These are phyloP conservation scores for Pituophis catenifer DNA, from an alignment of 2,113 vertebrate genomes.

Conservation along the genomic window DNA sequence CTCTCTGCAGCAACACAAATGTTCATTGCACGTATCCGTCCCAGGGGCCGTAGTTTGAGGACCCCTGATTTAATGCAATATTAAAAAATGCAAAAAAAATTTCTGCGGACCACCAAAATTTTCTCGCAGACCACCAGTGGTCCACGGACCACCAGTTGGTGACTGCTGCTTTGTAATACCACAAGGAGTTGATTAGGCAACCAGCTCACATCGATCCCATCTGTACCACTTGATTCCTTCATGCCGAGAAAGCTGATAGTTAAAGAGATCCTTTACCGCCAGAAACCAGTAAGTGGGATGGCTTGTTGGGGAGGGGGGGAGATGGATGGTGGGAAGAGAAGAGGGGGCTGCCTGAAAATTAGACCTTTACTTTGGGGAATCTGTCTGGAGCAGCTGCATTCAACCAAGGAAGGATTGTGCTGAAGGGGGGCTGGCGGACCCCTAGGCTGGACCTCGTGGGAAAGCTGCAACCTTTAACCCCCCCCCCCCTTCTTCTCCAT, in stretches of 20 bases:
- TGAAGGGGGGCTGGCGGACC: conserved; percentile 17
- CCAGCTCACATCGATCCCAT: background rate
- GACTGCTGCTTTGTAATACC: background rate
- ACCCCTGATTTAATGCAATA: too few relatives aligned
- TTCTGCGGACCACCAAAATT: too few relatives aligned
- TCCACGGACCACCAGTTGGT: too few relatives aligned
- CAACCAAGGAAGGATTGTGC: conserved; percentile 29
- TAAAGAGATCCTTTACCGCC: background rate
- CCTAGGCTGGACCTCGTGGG: conserved; percentile 46
- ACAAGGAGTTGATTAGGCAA: background rate
- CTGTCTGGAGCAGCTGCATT: conserved; percentile 39
- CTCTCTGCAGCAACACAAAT: too few relatives aligned
- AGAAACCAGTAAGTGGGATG: background rate
- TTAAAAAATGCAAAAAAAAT: too few relatives aligned
- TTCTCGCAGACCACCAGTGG: too few relatives aligned
- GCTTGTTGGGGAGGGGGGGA: background rate
- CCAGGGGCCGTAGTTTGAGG: too few relatives aligned
- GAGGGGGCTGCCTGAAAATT: background rate
- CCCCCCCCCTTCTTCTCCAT: background rate
- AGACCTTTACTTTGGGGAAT: background rate
- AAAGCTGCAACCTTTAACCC: conserved; percentile 64
- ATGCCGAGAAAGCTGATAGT: background rate
- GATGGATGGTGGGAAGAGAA: background rate
- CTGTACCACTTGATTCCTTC: too few relatives aligned
- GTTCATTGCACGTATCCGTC: too few relatives aligned